A percentile compares a stretch with the other conserved stretches of the same genome.
Evolutionary conservation across 2,888 invertebrate species (phyloP).

Genomic region (Pherbina coryleti): DNA sequence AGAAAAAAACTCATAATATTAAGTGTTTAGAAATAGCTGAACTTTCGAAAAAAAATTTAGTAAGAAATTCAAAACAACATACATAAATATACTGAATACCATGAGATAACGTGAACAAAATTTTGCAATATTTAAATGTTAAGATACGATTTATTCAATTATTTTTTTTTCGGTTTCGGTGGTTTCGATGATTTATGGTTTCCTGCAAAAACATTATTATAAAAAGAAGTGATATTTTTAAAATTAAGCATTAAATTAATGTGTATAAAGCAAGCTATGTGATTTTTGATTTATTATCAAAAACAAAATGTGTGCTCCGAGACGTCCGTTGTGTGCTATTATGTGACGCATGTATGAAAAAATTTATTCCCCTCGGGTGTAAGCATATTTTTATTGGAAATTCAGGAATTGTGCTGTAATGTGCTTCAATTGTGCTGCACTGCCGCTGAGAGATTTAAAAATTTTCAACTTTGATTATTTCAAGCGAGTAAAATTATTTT

Average conservation of each 20-base stretch:
- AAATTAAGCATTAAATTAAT: background rate
- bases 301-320: background rate
- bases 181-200: background rate
- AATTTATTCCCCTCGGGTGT: no score
- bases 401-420: no score
- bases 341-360: no score
- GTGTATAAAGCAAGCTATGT: background rate
- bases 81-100: background rate
- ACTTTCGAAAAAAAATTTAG: slow-evolving; percentile 7
- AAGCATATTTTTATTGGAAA: no score
- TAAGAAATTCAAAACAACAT: background rate
- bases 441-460: no score
- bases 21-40: slow-evolving; percentile 26
- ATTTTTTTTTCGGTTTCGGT: background rate
- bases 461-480: no score
- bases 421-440: no score
- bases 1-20: slow-evolving; percentile 2
- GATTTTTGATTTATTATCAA: background rate
- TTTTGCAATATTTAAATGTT: slow-evolving; percentile 20
- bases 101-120: background rate
- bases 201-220: background rate
- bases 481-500: no score
- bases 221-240: background rate
- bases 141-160: background rate
- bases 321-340: no score